Percentiles rank a stretch among this genome's conserved stretches.
phyloP scores from a whole-genome alignment of 2,113 vertebrate species.

The Pomatorhinus ruficollis region DNA sequence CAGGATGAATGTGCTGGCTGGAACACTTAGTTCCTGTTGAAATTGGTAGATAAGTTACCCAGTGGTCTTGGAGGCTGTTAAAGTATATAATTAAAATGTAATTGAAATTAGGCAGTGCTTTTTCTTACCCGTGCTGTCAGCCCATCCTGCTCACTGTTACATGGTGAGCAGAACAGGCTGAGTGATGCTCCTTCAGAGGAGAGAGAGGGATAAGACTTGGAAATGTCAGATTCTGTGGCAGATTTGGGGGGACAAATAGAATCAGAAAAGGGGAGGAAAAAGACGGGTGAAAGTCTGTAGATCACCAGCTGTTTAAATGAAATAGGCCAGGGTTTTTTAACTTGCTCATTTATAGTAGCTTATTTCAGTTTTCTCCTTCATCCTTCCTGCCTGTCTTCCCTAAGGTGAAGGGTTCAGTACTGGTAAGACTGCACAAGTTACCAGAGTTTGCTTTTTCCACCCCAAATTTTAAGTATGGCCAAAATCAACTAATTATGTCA shows the following conservation, averaged over 20 bases:
- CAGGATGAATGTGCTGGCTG: not conserved
- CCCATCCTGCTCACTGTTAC: not conserved
- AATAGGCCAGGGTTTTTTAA: not conserved
- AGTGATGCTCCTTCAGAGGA: not conserved
- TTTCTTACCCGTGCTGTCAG: not conserved
- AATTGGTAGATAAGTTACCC: not conserved
- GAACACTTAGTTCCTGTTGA: not conserved
- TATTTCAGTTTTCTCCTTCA: not conserved
- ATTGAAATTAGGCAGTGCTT: not conserved
- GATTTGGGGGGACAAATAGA: not conserved
- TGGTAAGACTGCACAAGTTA: not conserved
- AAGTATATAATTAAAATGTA: not conserved
- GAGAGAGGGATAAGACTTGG: not conserved
- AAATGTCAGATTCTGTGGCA: not conserved
- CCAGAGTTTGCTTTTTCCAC: not conserved
- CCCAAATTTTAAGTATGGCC: not conserved
- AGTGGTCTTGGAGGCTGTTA: not conserved
- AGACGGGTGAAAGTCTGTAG: not conserved
- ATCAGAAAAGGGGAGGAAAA: not conserved
- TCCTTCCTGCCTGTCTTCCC: not conserved
- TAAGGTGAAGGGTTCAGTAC: not conserved
- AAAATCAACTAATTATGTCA: not conserved
- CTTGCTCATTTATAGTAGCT: not conserved
- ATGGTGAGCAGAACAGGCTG: not conserved
- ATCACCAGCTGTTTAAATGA: not conserved